Base-by-base conservation (phyloP, 2,888 invertebrate genomes). In the Melipona bicolor region DNA sequence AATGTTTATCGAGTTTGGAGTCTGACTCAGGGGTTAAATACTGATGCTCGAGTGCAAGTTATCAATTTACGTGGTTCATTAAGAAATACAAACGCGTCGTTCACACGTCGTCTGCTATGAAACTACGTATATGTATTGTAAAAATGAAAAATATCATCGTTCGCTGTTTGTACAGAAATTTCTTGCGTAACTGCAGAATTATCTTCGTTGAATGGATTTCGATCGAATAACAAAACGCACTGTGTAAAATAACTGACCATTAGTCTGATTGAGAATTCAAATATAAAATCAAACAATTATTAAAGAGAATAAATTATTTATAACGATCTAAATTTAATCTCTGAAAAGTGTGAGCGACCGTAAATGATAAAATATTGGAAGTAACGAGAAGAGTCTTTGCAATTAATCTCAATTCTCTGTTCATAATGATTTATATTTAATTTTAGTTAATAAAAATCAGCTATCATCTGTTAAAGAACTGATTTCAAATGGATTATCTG, bases 31-130 rank as follows among this genome's bases (percentile, higher is more conserved):
- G 59, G 67, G 75, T 79, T 74, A 70, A 74, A 65, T 27, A 81
- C 69, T 72, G 73, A 52, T 24, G 24, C 19, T 61, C 27, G 70
- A 69, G 56, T 62, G 32, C 43, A 24, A 59, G 74, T 80, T 82
- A 82, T 82, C 80, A 36, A 54, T 71, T 67, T 74, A 74, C 36
- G 79, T 79, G 74, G 52, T 74, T 67, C 70, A 68, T 80, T 82
- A 75, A 75, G 74, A 54, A 65, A 21, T 50, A 64, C 54, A 17
- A 49, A 9, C 49, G 24, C 17, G 61, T 32, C 32, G 43, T 59
- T 15, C 73, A 69, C 69, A 62, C 73, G 72, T 15, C 9, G 61
- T 13, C 24, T 54, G 59, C 17, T 11, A n/a, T 49, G 49, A 54
- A 49, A 75, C 24, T 56, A 49, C 17, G 4, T 9, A 59, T 36